phyloP scores from a whole-genome alignment of 2,888 invertebrate genomes.

The Frankliniella fusca region DNA sequence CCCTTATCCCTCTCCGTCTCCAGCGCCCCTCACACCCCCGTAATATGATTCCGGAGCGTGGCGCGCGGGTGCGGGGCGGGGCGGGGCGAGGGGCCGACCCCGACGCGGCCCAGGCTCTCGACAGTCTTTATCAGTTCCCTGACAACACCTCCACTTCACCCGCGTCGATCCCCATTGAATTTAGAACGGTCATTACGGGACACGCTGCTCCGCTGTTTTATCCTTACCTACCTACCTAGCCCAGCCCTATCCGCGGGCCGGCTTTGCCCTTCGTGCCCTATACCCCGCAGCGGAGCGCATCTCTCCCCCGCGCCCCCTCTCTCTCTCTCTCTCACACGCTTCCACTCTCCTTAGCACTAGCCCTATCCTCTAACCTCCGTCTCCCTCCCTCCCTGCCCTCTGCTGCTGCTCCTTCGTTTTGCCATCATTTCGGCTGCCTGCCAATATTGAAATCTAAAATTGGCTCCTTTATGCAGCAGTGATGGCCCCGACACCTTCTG shows the following conservation, averaged over 20 bases:
- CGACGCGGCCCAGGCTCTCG: not conserved
- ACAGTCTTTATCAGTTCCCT: not conserved
- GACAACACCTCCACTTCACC: slow-evolving; percentile 6
- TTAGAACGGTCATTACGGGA: not conserved
- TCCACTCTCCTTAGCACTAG: not conserved
- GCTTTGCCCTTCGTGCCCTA: not conserved
- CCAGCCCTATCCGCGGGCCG: not conserved
- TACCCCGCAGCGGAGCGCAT: no score
- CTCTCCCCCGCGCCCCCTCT: not conserved
- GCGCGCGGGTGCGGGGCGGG: no score
- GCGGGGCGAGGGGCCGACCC: no score
- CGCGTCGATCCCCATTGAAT: not conserved
- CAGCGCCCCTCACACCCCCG: not conserved
- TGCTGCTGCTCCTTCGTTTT: not conserved
- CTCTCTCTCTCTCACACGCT: not conserved
- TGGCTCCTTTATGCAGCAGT: slow-evolving; percentile 26
- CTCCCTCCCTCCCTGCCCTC: not conserved
- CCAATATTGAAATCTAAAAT: slow-evolving; percentile 25
- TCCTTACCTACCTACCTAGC: not conserved
- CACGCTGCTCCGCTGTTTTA: not conserved
- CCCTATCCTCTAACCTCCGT: not conserved
- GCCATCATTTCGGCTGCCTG: not conserved
- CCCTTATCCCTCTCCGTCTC: not conserved
- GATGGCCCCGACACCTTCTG: slow-evolving; percentile 25
- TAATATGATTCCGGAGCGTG: not conserved